Evolutionary conservation across 2,113 vertebrate species (phyloP), one percentile per base, ranked within the genome.

Genomic region (Phoenicopterus ruber): DNA sequence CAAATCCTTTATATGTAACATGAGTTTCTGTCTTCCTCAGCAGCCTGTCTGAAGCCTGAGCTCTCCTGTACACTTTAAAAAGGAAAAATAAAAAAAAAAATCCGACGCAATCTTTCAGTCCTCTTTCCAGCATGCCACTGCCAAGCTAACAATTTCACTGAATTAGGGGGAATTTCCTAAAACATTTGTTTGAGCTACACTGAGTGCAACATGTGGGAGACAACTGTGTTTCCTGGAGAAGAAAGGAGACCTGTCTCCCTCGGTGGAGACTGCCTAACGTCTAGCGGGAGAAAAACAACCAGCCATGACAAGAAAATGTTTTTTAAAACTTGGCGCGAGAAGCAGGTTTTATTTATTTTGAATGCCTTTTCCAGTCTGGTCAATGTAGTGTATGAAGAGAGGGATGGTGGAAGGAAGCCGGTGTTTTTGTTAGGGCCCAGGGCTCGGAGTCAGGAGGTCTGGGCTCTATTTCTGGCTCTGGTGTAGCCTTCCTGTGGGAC

Each of bases 1-100:
- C 99, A 99, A 97, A 98, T 98, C 98, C 98, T 98, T 98, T 98
- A 98, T 98, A 98, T 98, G 98, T 98, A 98, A 99, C 99, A 98
- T 98, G 98, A 99, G 90, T 97, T 97, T 97, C 97, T 98, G 92
- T 97, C 96, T 98, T 97, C 97, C 97, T 88, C 93, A 97, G 97
- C 95, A 94, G 97, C 95, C 92, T 1, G 65, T 93, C 97, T 98
- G 94, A 93, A 97, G 98, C 91, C 88, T 1, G 42, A 96, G 93
- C 95, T 98, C 91, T 97, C 97, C 97, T 95, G 65, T 94, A 95
- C 13, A 12, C 86, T 97, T 98, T 96, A 93, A 96, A 97, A 97
- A 86, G 96, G 71, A 76, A 86, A 92, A 93, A 91, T 22, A n/a
- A 72, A 18, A 62, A 67, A 88, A 83, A 70, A 93, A 36, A 49